Evolutionary conservation across 2,888 invertebrate genomes (phyloP), one percentile per base, ranked within the genome.

Genomic region (Drosophila algonquin): DNA sequence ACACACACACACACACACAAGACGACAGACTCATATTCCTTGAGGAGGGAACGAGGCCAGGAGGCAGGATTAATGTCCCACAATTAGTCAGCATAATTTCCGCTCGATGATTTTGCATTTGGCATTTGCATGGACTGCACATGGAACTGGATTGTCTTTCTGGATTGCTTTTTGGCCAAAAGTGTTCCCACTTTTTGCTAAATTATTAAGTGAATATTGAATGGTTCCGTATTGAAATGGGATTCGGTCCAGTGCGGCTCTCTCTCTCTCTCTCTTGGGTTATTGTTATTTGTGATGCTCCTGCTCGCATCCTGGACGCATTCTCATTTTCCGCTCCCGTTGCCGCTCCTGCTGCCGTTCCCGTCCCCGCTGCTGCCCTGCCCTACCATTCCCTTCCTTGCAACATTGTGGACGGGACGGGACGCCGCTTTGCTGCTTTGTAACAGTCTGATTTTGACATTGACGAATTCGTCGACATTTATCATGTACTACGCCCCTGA

Each of bases 381-480:
- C 86, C 63, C 54, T 45, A 46, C 57, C 73, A 21, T 46, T 16
- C 24, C 12, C 46, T 46, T 21, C 53, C 32, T 58, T 52, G 50
- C 65, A 64, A 44, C 44, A 74, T 64, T 63, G 65, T 59, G 74
- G 76, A 59, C 76, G 27, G 27, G 27, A 27, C 27, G 27, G 24
- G 24, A 24, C 6, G 27, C 27, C 76, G 68, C 18, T 18, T 74
- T 80, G 78, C 87, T 89, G 89, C 89, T 92, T 90, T 92, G 92
- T 92, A 91, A 92, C 92, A 92, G 92, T 92, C 92, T 92, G 92
- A 92, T 92, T 92, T 92, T 92, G 92, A 92, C 92, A 91, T 92
- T 92, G 92, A 92, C 92, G 92, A 89, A 92, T 92, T 91, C 89
- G 76, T 81, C 82, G 90, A 84, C 90, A 92, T 92, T 92, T 92